Conservation (phyloP, 92 coral and sea anemone species). For the Plumapathes pennacea region DNA sequence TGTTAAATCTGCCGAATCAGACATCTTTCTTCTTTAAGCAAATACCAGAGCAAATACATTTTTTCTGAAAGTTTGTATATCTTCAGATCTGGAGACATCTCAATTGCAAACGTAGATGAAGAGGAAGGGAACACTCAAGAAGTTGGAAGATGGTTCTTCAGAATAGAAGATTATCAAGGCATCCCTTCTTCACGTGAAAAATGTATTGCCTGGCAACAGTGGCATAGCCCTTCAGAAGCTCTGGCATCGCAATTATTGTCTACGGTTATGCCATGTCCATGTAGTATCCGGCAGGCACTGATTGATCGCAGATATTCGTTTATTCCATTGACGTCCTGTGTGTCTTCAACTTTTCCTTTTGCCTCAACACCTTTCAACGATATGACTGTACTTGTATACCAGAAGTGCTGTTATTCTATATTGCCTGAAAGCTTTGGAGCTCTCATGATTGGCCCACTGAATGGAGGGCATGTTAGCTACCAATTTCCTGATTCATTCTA, state of each 20-base stretch:
- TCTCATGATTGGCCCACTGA: conserved; percentile 20
- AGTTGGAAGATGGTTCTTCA: conserved; percentile 18
- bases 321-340: too few relatives aligned
- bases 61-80: neutral
- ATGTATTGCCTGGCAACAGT: neutral
- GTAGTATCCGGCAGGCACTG: conserved; percentile 36
- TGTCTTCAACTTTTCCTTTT: neutral
- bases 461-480: conserved; percentile 15
- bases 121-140: conserved; percentile 8
- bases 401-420: conserved; percentile 49
- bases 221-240: neutral
- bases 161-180: conserved; percentile 15
- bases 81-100: conserved; percentile 1
- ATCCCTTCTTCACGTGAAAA: too few relatives aligned
- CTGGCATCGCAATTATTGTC: too few relatives aligned
- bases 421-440: conserved; percentile 9
- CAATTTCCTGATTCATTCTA: neutral
- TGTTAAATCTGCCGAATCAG: too few relatives aligned
- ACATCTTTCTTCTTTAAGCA: too few relatives aligned
- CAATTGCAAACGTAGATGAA: conserved; percentile 12
- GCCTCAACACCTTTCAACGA: neutral
- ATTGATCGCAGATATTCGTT: conserved; percentile 28
- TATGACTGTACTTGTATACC: neutral
- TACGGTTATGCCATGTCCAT: conserved; percentile 59
- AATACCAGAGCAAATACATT: too few relatives aligned